Evolutionary conservation across 2,113 vertebrate species (phyloP).

Genomic region (Buteo buteo): DNA sequence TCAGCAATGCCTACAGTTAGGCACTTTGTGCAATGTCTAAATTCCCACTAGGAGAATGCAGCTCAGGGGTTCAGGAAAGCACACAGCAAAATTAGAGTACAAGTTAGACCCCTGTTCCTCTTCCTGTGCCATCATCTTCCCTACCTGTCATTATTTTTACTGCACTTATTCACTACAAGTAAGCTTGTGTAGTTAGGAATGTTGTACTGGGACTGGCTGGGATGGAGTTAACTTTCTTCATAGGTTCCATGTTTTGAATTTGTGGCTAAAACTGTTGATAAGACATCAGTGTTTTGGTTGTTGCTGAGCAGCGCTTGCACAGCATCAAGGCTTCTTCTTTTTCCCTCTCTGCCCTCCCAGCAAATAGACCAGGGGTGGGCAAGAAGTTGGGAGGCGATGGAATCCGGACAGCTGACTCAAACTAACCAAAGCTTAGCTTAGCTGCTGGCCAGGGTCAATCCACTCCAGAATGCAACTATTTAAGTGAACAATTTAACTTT

Average conservation of each 20-base stretch:
- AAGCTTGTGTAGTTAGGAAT: background rate
- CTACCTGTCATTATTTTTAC: background rate
- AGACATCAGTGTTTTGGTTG: background rate
- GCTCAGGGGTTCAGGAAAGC: background rate
- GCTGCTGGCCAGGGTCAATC: background rate
- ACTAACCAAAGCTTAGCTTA: background rate
- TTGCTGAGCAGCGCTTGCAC: background rate
- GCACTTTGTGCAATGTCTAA: background rate
- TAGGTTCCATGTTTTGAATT: background rate
- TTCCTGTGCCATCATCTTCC: background rate
- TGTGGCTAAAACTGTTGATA: background rate
- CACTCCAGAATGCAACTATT: background rate
- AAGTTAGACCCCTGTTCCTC: background rate
- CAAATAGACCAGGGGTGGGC: background rate
- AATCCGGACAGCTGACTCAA: background rate
- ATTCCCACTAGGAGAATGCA: background rate
- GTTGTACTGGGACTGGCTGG: accelerated
- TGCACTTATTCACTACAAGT: background rate
- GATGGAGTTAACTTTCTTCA: background rate
- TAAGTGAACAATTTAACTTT: background rate
- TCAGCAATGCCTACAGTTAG: background rate
- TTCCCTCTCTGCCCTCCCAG: background rate
- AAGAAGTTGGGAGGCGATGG: background rate
- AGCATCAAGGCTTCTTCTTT: background rate
- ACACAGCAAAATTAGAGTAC: background rate